phyloP scores from a whole-genome alignment of 1,140 invertebrate genomes.

The Dendroctonus valens region DNA sequence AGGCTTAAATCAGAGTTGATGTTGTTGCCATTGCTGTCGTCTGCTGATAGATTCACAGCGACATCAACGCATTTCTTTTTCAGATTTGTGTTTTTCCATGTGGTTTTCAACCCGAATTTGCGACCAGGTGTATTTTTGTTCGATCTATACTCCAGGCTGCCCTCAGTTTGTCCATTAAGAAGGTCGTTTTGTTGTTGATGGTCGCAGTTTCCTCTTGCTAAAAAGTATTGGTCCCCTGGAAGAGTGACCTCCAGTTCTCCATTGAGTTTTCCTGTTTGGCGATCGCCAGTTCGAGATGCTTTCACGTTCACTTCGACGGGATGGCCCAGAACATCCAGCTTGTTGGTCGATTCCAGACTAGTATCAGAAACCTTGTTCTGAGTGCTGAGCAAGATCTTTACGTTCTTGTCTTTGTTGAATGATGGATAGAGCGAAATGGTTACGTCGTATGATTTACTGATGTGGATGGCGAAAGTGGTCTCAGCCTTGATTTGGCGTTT shows the following conservation, averaged over 20 bases:
- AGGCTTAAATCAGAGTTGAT: conserved; percentile 48
- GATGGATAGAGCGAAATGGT: conserved; percentile 63
- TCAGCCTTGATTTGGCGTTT: conserved; percentile 64
- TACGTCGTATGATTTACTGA: conserved; percentile 57
- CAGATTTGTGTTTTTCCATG: conserved; percentile 50
- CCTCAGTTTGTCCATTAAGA: conserved; percentile 49
- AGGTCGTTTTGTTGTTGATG: conserved; percentile 48
- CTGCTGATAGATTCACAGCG: conserved; percentile 44
- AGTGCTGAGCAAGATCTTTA: conserved; percentile 64
- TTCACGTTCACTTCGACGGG: conserved; percentile 59
- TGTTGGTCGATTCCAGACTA: conserved; percentile 65
- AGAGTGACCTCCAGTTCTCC: conserved; percentile 56
- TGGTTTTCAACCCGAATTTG: conserved; percentile 47
- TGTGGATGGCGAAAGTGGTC: conserved; percentile 55
- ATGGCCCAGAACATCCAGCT: conserved; percentile 56
- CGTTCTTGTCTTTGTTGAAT: conserved; percentile 66
- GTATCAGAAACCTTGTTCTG: conserved; percentile 57
- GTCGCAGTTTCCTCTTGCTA: conserved; percentile 53
- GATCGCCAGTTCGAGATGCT: conserved; percentile 48
- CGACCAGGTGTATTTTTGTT: conserved; percentile 55
- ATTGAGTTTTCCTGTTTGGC: conserved; percentile 51
- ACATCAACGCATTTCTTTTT: conserved; percentile 50
- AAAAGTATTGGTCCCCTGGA: conserved; percentile 59
- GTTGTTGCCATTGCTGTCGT: conserved; percentile 50
- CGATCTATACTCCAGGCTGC: conserved; percentile 53